Evolutionary conservation across 2,113 vertebrate species (phyloP).

Genomic region (western clawed frog (Xenopus tropicalis)): DNA sequence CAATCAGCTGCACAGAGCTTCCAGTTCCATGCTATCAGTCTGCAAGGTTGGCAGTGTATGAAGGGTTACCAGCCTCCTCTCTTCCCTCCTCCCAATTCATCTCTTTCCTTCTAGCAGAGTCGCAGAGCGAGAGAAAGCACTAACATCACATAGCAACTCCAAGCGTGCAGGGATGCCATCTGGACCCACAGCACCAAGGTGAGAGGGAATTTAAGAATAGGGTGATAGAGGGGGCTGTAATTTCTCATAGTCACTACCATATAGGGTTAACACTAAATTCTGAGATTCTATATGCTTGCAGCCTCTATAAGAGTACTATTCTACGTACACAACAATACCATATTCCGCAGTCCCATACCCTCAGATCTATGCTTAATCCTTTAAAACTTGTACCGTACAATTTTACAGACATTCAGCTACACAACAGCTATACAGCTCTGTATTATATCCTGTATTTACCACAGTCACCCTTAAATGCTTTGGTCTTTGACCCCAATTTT

Average conservation of each 20-base stretch:
- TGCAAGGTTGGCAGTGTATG: not conserved
- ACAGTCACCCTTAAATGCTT: no score
- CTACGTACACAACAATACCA: no score
- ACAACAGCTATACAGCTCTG: no score
- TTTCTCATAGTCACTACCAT: not conserved
- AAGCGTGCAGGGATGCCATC: constrained; percentile 2
- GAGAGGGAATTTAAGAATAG: not conserved
- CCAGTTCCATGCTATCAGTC: not conserved
- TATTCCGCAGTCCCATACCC: no score
- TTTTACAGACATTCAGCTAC: no score
- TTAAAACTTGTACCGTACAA: no score
- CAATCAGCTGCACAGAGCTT: not conserved
- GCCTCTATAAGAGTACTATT: no score
- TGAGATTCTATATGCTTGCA: no score
- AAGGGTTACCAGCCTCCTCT: constrained; percentile 36
- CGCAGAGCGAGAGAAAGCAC: constrained; percentile 23
- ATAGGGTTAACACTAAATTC: no score
- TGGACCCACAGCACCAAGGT: not conserved
- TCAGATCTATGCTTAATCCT: no score
- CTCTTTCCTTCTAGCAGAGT: constrained; percentile 16
- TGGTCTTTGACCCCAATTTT: no score
- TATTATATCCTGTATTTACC: no score
- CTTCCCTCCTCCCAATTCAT: constrained; percentile 6
- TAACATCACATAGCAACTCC: constrained; percentile 6
- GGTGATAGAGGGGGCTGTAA: not conserved